Base-by-base conservation (phyloP, 2,113 vertebrate genomes). In the Etheostoma cragini region DNA sequence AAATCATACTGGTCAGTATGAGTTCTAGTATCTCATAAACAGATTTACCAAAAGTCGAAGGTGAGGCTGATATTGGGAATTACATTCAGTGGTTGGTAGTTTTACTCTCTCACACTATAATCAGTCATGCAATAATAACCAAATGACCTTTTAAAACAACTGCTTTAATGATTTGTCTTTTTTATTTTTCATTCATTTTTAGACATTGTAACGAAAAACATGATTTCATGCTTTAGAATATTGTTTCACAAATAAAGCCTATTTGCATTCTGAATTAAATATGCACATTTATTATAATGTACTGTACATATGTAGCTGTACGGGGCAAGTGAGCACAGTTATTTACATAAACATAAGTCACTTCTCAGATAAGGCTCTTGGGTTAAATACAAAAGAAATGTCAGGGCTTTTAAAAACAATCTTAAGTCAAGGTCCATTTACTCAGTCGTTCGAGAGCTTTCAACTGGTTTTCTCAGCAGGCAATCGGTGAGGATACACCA, bases 291-390 rank as follows among this genome's bases (percentile, higher is more conserved):
- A 46, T n/a, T 49, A 46, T 35, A 63, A 42, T n/a, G 16, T 49
- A n/a, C 35, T 21, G 15, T 10, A 58, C 21, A 58, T 57, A 5
- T 68, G 56, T 58, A 56, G 38, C 45, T 26, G 15, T 12, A 47
- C 24, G 38, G 38, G 49, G 8, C 56, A 46, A 38, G 35, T 54
- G 6, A 53, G 8, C 13, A 21, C 35, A 64, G 8, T 16, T 38
- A n/a, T 75, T 76, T 76, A 56, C 38, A 70, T 38, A 42, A 38
- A 76, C 30, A 46, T 19, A 17, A 30, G 19, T 42, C 38, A 35
- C 45, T 60, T 49, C 45, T 1, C 7, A n/a, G 69, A 47, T 58
- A 26, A 66, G 49, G 15, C 17, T 52, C 12, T 24, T 19, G 19
- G 16, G 38, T 24, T 15, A n/a, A 68, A 56, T 4, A 10, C 30